Evolutionary conservation across 2,113 vertebrate species (phyloP), one percentile per base, ranked within the genome.

Genomic region (Percina caprodes): DNA sequence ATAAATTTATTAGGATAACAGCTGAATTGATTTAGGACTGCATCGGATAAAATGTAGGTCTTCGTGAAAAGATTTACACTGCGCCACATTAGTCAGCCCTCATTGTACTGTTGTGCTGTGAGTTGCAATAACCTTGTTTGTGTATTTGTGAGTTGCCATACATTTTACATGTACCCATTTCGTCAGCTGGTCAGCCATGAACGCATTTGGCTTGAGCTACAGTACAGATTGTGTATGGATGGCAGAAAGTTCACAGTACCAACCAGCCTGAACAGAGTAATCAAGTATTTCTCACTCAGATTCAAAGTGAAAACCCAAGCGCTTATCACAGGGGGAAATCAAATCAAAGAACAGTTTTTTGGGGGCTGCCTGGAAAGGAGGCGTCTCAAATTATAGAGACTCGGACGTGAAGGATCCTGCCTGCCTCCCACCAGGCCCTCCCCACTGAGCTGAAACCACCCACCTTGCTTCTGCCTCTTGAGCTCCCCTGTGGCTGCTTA

Each of bases 401-500:
- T 77, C 26, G 54, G 61, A 77, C 61, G 48, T 87, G 72, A 63
- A 77, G 48, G 51, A 87, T 72, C 54, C 74, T 39, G 87, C 71
- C 74, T 68, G 73, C 48, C 77, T 77, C 84, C 84, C 60, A 78
- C 71, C 84, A 86, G 84, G 80, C 77, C 82, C 72, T 68, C 70
- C 80, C 81, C 6, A n/a, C 88, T 86, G 86, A 76, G 86, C 74
- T 80, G 61, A 83, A 78, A 69, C 80, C 70, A 88, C 74, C 51
- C 73, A 63, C 77, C 68, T 83, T 73, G 19, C 74, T 73, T 74
- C 72, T 65, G 68, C 83, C 68, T 85, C 69, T 66, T 16, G 2
- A 61, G 75, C 80, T 62, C 69, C 86, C 81, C 89, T 82, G 88
- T 80, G 86, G 86, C 69, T 87, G 58, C 77, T 78, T 48, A 58